These are phyloP conservation scores for Paralichthys olivaceus DNA, from an alignment of 2,113 vertebrate genomes.

Conservation along the genomic window DNA sequence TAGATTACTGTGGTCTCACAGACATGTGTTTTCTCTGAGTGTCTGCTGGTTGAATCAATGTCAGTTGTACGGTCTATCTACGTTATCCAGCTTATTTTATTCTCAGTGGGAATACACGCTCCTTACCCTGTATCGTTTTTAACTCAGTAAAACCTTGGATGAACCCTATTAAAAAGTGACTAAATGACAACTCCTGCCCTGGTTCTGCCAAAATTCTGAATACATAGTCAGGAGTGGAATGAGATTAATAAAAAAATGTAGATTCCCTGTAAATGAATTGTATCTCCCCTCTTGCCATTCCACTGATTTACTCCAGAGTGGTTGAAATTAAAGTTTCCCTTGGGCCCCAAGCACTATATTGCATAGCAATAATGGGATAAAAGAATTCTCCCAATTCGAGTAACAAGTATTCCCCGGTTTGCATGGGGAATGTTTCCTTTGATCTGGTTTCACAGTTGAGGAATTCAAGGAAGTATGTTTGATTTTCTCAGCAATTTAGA, in stretches of 20 bases:
- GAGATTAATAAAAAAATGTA: neutral
- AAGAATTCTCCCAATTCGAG: neutral
- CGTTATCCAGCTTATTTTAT: constrained; percentile 33
- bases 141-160: constrained; percentile 4
- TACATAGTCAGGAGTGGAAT: neutral
- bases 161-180: constrained; percentile 7
- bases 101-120: neutral
- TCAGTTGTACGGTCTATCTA: constrained; percentile 13
- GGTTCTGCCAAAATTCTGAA: neutral
- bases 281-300: neutral
- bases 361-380: neutral
- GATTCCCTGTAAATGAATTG: neutral
- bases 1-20: constrained; percentile 51
- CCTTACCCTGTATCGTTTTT: neutral
- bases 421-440: neutral
- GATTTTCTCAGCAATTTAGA: neutral
- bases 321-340: constrained; percentile 7
- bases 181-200: neutral
- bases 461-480: neutral
- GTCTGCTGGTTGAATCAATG: constrained; percentile 31
- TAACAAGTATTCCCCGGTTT: neutral
- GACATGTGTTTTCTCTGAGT: constrained; percentile 21
- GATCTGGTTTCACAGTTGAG: neutral
- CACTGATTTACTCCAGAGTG: constrained; percentile 40
- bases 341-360: neutral